These are phyloP conservation scores for Euwallacea fornicatus DNA, from an alignment of 1,140 invertebrate species.

Conservation along the genomic window DNA sequence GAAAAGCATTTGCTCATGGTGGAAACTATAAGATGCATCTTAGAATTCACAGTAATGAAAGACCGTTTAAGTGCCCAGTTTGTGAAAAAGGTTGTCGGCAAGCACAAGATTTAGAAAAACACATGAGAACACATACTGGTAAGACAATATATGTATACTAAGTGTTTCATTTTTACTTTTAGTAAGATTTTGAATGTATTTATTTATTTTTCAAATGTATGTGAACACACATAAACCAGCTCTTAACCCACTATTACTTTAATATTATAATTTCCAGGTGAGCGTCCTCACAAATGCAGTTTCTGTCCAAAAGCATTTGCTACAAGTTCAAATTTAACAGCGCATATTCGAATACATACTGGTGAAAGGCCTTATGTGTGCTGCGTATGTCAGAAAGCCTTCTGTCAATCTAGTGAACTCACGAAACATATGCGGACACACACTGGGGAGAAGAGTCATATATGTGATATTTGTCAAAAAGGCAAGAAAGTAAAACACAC, in stretches of 20 bases:
- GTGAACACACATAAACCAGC: too few species aligned
- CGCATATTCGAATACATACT: slow-evolving; percentile 60
- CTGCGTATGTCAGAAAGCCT: slow-evolving; percentile 55
- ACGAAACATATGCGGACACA: slow-evolving; percentile 56
- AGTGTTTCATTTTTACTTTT: neutral
- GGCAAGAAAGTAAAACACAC: slow-evolving; percentile 39
- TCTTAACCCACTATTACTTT: slow-evolving; percentile 5
- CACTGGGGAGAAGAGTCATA: slow-evolving; percentile 57
- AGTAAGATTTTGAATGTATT: too few species aligned
- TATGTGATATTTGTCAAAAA: slow-evolving; percentile 55
- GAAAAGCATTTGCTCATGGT: slow-evolving; percentile 68
- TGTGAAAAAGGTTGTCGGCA: slow-evolving; percentile 63
- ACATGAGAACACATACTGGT: slow-evolving; percentile 60
- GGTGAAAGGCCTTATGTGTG: slow-evolving; percentile 55
- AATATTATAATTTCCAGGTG: slow-evolving; percentile 40
- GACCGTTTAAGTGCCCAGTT: slow-evolving; percentile 63
- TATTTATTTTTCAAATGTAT: too few species aligned
- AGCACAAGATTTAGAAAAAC: slow-evolving; percentile 61
- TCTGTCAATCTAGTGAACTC: slow-evolving; percentile 54
- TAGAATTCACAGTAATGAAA: slow-evolving; percentile 62
- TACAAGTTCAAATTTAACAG: slow-evolving; percentile 59
- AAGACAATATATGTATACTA: slow-evolving; percentile 16
- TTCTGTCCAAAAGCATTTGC: slow-evolving; percentile 60
- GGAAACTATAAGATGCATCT: slow-evolving; percentile 65
- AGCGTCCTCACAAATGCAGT: slow-evolving; percentile 59